A percentile compares a stretch with the other conserved stretches of the same genome.
Conservation (phyloP, 1,140 invertebrate genomes). For the Diplogasteroides magnus region DNA sequence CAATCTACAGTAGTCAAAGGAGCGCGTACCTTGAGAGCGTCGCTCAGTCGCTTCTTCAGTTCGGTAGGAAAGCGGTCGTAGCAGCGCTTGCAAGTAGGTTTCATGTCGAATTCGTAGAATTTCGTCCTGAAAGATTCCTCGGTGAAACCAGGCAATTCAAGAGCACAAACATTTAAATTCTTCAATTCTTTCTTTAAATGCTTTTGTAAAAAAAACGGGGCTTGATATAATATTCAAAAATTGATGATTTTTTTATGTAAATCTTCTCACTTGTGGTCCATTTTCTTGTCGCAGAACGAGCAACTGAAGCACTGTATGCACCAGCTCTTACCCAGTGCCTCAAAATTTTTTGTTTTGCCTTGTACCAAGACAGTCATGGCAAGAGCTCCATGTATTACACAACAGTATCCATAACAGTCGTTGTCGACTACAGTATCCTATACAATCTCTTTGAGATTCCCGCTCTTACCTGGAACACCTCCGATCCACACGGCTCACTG, state of each 20-base stretch:
- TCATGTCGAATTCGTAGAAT: slow-evolving; percentile 97
- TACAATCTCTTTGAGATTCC: background rate
- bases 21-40: slow-evolving; percentile 44
- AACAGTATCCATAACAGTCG: background rate
- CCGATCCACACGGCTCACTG: slow-evolving; percentile 92
- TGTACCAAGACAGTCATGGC: no score
- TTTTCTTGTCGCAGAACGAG: slow-evolving; percentile 89
- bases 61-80: slow-evolving; percentile 94
- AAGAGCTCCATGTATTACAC: background rate
- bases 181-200: background rate
- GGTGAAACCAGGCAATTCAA: slow-evolving; percentile 11
- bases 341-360: no score
- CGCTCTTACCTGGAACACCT: slow-evolving; percentile 69
- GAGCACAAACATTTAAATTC: background rate
- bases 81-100: slow-evolving; percentile 95
- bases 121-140: slow-evolving; percentile 68
- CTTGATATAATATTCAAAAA: background rate
- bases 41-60: slow-evolving; percentile 70
- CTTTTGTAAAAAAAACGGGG: background rate
- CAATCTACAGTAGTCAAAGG: background rate
- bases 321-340: slow-evolving; percentile 98
- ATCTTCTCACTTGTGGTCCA: slow-evolving; percentile 80
- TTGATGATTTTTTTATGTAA: background rate
- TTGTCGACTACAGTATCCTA: background rate
- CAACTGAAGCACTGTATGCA: slow-evolving; percentile 99